Conservation (phyloP, 2,888 invertebrate genomes). For the Campoletis raptor region DNA sequence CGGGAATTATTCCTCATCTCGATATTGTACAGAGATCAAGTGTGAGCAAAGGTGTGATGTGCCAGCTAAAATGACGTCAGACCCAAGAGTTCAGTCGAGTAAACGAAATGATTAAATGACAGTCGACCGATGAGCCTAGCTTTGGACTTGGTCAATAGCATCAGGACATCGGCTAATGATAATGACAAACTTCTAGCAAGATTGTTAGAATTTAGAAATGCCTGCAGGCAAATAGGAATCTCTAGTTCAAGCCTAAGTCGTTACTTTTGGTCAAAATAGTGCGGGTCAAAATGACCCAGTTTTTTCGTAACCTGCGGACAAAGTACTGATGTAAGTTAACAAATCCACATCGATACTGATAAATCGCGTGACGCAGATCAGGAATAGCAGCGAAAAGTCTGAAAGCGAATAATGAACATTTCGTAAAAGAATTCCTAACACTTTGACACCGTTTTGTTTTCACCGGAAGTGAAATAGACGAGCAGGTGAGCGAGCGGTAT, state of each 20-base stretch:
- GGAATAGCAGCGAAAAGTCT: not conserved
- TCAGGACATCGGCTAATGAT: not conserved
- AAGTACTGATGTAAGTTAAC: not conserved
- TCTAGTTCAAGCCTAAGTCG: too few relatives aligned
- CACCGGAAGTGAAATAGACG: slow-evolving; percentile 43
- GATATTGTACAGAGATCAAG: not conserved
- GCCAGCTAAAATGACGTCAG: slow-evolving; percentile 36
- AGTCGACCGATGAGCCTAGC: not conserved
- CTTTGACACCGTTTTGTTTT: slow-evolving; percentile 35
- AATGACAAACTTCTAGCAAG: not conserved
- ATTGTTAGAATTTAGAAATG: not conserved
- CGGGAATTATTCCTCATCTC: slow-evolving; percentile 30
- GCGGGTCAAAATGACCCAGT: not conserved
- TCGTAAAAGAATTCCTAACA: slow-evolving; percentile 11
- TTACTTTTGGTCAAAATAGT: too few relatives aligned
- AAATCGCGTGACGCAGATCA: not conserved
- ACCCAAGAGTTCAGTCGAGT: not conserved
- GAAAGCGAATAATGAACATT: not conserved
- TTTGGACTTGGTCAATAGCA: not conserved
- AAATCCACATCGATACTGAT: not conserved
- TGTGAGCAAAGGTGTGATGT: slow-evolving; percentile 7
- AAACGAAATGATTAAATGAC: not conserved
- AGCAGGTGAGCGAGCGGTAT: slow-evolving; percentile 29
- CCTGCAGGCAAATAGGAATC: not conserved
- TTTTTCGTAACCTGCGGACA: not conserved